These are phyloP conservation scores for Magallana gigas DNA, from an alignment of 1,140 invertebrate genomes.

Conservation along the genomic window DNA sequence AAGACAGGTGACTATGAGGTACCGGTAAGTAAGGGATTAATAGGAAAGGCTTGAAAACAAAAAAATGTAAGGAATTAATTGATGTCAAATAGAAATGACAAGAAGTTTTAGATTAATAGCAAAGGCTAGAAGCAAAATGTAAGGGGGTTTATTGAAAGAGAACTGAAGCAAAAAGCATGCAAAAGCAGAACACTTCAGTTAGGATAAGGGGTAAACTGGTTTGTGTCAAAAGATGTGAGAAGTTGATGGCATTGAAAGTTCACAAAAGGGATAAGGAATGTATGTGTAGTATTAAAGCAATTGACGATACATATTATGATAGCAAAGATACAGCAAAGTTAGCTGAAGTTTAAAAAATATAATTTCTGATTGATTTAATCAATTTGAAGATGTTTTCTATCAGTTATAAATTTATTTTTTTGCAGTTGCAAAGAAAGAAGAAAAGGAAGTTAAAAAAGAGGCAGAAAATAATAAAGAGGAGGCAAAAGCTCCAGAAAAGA, in stretches of 20 bases:
- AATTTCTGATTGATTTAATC: too few species aligned
- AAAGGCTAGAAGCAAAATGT: too few species aligned
- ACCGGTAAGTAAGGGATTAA: background rate
- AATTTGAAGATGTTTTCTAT: too few species aligned
- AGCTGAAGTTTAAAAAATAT: too few species aligned
- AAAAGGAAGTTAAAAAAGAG: slow-evolving; percentile 73
- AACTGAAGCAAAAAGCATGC: background rate
- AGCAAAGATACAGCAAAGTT: too few species aligned
- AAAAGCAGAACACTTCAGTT: too few species aligned
- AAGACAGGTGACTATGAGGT: background rate
- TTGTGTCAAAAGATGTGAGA: too few species aligned
- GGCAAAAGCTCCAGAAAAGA: slow-evolving; percentile 55
- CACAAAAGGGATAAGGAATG: too few species aligned
- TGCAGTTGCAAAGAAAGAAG: slow-evolving; percentile 66
- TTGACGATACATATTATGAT: too few species aligned
- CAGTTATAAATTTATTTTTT: background rate
- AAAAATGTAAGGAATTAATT: background rate
- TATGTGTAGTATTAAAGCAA: too few species aligned
- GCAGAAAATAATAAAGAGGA: slow-evolving; percentile 63
- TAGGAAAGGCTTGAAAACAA: background rate
- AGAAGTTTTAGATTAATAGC: background rate
- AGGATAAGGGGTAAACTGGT: too few species aligned
- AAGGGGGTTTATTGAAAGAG: background rate
- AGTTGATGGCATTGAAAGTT: too few species aligned
- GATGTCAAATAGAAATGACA: background rate